phyloP scores from a whole-genome alignment of 2,113 vertebrate species.

The Triplophysa siluroides region DNA sequence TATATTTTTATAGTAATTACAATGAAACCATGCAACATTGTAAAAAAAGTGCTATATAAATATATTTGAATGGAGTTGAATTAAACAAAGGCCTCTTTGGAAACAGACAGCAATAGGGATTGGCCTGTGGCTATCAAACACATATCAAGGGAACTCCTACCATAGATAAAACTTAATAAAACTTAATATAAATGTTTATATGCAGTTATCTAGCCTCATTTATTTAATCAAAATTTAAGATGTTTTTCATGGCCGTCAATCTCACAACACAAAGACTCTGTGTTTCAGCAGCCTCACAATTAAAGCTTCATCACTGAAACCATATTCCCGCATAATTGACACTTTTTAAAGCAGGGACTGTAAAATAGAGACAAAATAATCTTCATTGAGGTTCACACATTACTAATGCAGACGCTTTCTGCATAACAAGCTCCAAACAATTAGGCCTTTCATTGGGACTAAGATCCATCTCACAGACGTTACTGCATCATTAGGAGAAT shows the following conservation, averaged over 20 bases:
- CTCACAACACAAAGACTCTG: constrained; percentile 37
- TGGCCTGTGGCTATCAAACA: no score
- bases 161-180: not conserved
- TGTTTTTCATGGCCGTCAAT: not conserved
- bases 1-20: no score
- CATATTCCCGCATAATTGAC: constrained; percentile 41
- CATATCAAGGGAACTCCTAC: no score
- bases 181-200: not conserved
- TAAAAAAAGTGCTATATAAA: no score
- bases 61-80: no score
- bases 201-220: not conserved
- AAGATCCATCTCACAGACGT: not conserved
- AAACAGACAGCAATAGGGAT: no score
- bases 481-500: constrained; percentile 33
- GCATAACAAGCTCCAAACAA: constrained; percentile 32
- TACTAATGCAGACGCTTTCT: constrained; percentile 41
- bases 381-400: constrained; percentile 22
- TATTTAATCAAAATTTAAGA: not conserved
- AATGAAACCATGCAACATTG: no score
- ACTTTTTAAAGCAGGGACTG: constrained; percentile 13
- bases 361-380: constrained; percentile 18
- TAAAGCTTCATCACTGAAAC: constrained; percentile 23
- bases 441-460: constrained; percentile 34
- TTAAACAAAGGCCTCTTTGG: no score
- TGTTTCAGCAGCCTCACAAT: constrained; percentile 43